Evolutionary conservation across 2,113 vertebrate genomes (phyloP).

Genomic region (Heterocephalus glaber): DNA sequence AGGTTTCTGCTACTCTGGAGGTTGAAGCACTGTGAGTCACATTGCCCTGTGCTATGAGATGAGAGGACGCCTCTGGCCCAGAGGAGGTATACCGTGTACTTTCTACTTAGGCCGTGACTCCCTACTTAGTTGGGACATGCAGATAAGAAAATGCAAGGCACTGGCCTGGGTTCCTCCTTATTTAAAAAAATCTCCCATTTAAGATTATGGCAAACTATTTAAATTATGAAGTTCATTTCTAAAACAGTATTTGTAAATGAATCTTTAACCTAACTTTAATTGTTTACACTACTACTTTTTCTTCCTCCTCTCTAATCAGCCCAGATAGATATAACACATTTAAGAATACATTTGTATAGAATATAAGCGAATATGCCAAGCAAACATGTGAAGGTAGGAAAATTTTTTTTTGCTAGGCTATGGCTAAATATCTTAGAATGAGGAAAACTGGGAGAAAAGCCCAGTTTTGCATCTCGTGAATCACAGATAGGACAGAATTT

Average conservation of each 20-base stretch:
- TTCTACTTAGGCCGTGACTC: not conserved
- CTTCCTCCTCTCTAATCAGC: not conserved
- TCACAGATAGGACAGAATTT: not conserved
- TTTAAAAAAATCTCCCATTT: not conserved
- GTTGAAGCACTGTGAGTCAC: not conserved
- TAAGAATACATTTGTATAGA: not conserved
- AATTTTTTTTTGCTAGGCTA: not conserved
- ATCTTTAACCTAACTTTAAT: slow-evolving; percentile 12
- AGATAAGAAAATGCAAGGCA: not conserved
- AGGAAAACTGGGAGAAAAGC: not conserved
- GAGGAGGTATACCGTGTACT: too few species aligned
- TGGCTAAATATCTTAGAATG: not conserved
- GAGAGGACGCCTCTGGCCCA: not conserved
- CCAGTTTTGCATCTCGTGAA: not conserved
- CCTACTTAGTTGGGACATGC: too few species aligned
- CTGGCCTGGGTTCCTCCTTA: not conserved
- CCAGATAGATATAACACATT: not conserved
- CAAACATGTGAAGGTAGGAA: not conserved
- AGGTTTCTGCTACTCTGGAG: not conserved
- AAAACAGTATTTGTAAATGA: not conserved
- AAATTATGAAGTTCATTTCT: not conserved
- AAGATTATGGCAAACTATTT: not conserved
- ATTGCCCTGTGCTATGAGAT: not conserved
- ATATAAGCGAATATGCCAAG: not conserved
- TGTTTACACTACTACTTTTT: not conserved